phyloP scores from a whole-genome alignment of 2,113 vertebrate genomes.

The Marmota flaviventris region DNA sequence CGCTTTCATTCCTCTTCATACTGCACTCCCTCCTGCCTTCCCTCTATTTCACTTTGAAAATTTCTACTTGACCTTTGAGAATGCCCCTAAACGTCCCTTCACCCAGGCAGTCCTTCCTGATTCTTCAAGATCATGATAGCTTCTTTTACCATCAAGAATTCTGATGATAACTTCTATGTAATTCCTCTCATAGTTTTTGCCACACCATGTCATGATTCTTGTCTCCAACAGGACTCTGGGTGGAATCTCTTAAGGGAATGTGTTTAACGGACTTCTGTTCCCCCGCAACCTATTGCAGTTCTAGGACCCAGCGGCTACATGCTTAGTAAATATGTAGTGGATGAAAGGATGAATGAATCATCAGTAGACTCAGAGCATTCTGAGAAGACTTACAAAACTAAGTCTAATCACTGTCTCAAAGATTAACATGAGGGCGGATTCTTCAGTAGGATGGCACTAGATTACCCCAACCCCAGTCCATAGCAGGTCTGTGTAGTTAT shows the following conservation, averaged over 20 bases:
- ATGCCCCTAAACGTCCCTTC: not conserved
- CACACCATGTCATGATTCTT: not conserved
- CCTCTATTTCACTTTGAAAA: not conserved
- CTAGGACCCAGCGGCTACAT: not conserved
- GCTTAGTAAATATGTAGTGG: not conserved
- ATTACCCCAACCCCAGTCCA: not conserved
- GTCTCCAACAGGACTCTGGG: not conserved
- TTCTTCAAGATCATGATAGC: not conserved
- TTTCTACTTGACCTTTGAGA: not conserved
- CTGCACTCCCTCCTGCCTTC: not conserved
- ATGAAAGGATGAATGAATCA: not conserved
- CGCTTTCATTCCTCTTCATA: not conserved
- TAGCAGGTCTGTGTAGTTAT: not conserved
- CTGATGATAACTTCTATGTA: not conserved
- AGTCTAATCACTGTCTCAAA: not conserved
- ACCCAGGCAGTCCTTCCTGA: not conserved
- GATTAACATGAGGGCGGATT: not conserved
- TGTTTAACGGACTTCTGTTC: not conserved
- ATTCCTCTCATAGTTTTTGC: not conserved
- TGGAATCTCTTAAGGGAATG: not conserved
- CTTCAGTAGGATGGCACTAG: not conserved
- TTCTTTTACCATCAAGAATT: not conserved
- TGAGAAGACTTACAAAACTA: not conserved
- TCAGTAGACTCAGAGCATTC: not conserved
- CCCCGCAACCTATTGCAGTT: not conserved